phyloP scores from a whole-genome alignment of 2,888 invertebrate species.

The Cepaea hortensis region DNA sequence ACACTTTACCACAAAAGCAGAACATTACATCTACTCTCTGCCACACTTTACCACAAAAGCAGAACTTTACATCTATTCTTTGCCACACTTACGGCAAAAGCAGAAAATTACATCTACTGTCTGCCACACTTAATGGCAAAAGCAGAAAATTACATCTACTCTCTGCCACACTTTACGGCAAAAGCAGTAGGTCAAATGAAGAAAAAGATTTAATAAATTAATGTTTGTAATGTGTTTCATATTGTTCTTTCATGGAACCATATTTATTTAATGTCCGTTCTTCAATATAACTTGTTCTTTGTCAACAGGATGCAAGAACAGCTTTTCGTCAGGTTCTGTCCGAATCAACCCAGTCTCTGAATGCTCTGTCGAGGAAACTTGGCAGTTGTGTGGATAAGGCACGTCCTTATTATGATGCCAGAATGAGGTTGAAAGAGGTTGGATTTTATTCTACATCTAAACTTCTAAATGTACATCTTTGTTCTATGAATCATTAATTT shows the following conservation, averaged over 20 bases:
- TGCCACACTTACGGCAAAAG: too few species aligned
- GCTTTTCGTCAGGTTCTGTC: slow-evolving; percentile 72
- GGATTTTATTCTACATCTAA: background rate
- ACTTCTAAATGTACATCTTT: background rate
- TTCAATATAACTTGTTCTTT: slow-evolving; percentile 6
- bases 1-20: too few species aligned
- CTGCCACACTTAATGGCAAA: too few species aligned
- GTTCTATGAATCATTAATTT: too few species aligned
- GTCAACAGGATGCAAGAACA: slow-evolving; percentile 70
- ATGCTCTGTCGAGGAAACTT: slow-evolving; percentile 72
- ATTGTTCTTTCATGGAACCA: background rate
- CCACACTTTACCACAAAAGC: too few species aligned
- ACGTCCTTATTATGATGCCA: slow-evolving; percentile 77
- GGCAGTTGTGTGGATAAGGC: slow-evolving; percentile 77
- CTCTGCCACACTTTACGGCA: too few species aligned
- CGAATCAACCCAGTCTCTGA: slow-evolving; percentile 73
- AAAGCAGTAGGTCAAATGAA: too few species aligned
- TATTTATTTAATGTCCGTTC: background rate
- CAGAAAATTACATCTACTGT: too few species aligned
- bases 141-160: too few species aligned
- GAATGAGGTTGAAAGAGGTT: slow-evolving; percentile 73
- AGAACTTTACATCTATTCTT: too few species aligned
- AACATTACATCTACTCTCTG: too few species aligned
- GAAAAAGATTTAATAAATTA: too few species aligned
- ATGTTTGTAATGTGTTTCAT: background rate